These are phyloP conservation scores for Oligia strigilis DNA, from an alignment of 2,888 invertebrate species.

Conservation along the genomic window DNA sequence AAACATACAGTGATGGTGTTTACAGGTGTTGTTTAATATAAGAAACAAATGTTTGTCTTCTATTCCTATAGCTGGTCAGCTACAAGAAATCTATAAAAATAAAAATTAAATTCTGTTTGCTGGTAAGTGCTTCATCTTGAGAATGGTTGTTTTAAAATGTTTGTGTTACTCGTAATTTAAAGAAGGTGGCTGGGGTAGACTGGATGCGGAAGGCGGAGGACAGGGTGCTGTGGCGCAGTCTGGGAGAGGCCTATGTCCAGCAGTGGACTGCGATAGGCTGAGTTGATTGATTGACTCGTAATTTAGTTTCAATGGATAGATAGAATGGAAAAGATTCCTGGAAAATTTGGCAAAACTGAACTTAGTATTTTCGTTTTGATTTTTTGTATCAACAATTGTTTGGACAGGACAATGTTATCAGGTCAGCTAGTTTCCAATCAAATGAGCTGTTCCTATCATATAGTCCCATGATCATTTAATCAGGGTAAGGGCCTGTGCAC, in stretches of 20 bases:
- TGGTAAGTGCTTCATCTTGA: too few relatives aligned
- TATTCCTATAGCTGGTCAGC: not conserved
- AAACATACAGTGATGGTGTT: slow-evolving; percentile 65
- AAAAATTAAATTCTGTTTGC: too few relatives aligned
- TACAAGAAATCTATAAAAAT: not conserved
- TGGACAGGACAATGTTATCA: not conserved
- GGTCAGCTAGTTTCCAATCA: not conserved
- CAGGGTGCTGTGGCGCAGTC: too few relatives aligned
- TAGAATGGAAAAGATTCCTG: not conserved
- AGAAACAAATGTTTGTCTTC: too few relatives aligned
- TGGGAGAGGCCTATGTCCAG: too few relatives aligned
- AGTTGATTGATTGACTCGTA: too few relatives aligned
- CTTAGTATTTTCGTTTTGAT: not conserved
- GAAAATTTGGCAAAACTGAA: not conserved
- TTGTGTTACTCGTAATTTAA: too few relatives aligned
- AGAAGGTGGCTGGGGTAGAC: too few relatives aligned
- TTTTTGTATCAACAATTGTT: not conserved
- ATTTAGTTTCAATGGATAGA: not conserved
- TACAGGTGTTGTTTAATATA: not conserved
- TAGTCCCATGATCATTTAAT: not conserved
- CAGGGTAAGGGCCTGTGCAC: too few relatives aligned
- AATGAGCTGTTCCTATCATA: not conserved
- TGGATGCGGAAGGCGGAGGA: too few relatives aligned
- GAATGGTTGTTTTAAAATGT: not conserved
- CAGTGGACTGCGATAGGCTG: too few relatives aligned